Evolutionary conservation across 2,797 vertebrate genomes (phyloP).

Genomic region (Acrocephalus scirpaceus): DNA sequence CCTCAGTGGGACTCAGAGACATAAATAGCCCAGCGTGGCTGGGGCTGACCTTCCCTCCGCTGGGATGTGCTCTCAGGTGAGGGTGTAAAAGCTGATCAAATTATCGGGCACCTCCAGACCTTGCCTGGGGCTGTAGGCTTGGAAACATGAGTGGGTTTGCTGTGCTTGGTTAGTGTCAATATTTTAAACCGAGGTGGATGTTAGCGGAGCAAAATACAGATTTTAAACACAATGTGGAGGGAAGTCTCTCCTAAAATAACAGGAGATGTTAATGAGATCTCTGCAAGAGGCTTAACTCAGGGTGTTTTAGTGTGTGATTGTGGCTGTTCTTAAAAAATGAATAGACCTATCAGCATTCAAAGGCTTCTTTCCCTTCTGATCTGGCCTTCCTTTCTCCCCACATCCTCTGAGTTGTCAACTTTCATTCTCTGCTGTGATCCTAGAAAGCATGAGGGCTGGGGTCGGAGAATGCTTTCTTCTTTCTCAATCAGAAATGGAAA

Average conservation of each 20-base stretch:
- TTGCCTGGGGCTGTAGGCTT: not conserved
- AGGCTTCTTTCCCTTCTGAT: not conserved
- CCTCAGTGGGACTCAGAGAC: not conserved
- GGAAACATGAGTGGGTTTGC: not conserved
- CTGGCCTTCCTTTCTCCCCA: not conserved
- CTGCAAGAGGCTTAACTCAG: not conserved
- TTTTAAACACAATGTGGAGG: not conserved
- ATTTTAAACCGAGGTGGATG: not conserved
- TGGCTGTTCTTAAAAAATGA: not conserved
- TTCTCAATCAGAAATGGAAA: not conserved
- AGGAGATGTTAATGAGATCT: not conserved
- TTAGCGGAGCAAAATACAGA: not conserved
- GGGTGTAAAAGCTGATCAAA: not conserved
- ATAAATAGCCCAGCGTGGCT: not conserved
- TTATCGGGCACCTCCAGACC: not conserved
- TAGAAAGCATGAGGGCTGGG: not conserved
- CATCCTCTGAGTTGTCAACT: not conserved
- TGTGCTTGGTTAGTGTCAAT: not conserved
- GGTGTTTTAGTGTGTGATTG: not conserved
- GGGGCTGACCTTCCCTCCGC: not conserved
- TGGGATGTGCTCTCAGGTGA: slow-evolving; percentile 4
- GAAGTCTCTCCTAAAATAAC: not conserved
- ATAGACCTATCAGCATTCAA: slow-evolving; percentile 8
- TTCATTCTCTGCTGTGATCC: not conserved
- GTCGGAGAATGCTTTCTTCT: not conserved